Conservation (phyloP, 2,888 invertebrate genomes). For the Cheilosia vernalis region DNA sequence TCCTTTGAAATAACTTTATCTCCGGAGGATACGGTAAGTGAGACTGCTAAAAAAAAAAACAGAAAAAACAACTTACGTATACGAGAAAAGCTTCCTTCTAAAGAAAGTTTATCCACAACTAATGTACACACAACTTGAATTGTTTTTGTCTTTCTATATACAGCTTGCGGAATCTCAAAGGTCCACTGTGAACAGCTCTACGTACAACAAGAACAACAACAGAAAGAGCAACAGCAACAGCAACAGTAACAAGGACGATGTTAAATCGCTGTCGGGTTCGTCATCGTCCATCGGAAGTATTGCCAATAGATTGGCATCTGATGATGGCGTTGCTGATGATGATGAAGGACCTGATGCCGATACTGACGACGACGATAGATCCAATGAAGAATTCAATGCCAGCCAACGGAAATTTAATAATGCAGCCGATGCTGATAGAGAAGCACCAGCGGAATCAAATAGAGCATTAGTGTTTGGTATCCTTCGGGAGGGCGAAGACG, state of each 20-base stretch:
- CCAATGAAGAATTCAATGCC: slow-evolving; percentile 61
- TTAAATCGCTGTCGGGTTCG: slow-evolving; percentile 66
- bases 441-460: slow-evolving; percentile 51
- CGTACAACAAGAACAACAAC: slow-evolving; percentile 66
- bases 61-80: slow-evolving; percentile 25
- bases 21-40: slow-evolving; percentile 68
- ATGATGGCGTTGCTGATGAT: slow-evolving; percentile 54
- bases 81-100: slow-evolving; percentile 32
- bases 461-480: slow-evolving; percentile 55
- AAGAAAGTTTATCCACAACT: slow-evolving; percentile 57
- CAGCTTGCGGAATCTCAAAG: slow-evolving; percentile 81
- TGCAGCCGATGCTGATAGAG: slow-evolving; percentile 61
- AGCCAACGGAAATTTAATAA: slow-evolving; percentile 80
- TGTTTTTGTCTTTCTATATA: slow-evolving; percentile 75
- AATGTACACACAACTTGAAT: slow-evolving; percentile 31
- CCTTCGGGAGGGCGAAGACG: slow-evolving; percentile 36
- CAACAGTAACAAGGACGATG: slow-evolving; percentile 51
- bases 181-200: slow-evolving; percentile 79
- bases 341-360: slow-evolving; percentile 49
- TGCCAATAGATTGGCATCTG: slow-evolving; percentile 68
- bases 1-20: slow-evolving; percentile 63
- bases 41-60: slow-evolving; percentile 33
- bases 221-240: slow-evolving; percentile 61
- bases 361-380: slow-evolving; percentile 61
- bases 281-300: slow-evolving; percentile 76